These are phyloP conservation scores for Ennomos fuscantarius DNA, from an alignment of 2,888 invertebrate genomes.

Conservation along the genomic window DNA sequence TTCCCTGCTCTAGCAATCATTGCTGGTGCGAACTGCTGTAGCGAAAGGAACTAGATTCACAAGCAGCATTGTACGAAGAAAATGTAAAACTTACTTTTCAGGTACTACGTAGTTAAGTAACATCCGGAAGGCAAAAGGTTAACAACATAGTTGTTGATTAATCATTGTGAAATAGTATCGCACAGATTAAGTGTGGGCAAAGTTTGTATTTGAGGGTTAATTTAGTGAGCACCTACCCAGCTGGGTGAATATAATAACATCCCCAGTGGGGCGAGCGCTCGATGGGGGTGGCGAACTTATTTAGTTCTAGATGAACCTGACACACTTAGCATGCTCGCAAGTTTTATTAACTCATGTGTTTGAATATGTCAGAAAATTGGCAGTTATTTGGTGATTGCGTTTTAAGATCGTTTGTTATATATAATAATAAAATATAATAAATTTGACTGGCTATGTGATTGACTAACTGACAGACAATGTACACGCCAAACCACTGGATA, in stretches of 20 bases:
- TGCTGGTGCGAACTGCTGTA: slow-evolving; percentile 1
- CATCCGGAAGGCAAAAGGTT: slow-evolving; percentile 64
- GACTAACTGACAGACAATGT: too few relatives aligned
- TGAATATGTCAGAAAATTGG: too few relatives aligned
- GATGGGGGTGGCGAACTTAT: slow-evolving; percentile 1
- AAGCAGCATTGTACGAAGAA: slow-evolving; percentile 17
- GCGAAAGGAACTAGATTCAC: background rate
- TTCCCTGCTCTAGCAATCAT: slow-evolving; percentile 11
- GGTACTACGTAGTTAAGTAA: slow-evolving; percentile 24
- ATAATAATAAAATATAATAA: too few relatives aligned
- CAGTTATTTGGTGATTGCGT: too few relatives aligned
- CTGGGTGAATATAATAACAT: slow-evolving; percentile 22
- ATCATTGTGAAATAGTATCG: slow-evolving; percentile 65
- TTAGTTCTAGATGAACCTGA: background rate
- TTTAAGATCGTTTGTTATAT: too few relatives aligned
- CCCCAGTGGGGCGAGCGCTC: slow-evolving; percentile 1
- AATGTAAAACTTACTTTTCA: slow-evolving; percentile 13
- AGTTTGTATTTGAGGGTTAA: slow-evolving; percentile 30
- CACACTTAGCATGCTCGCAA: background rate
- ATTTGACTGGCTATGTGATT: too few relatives aligned
- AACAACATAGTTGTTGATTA: slow-evolving; percentile 70
- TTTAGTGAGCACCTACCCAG: slow-evolving; percentile 21
- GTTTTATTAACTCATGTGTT: too few relatives aligned
- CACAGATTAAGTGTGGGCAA: slow-evolving; percentile 31
- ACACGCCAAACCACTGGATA: too few relatives aligned